These are phyloP conservation scores for Pitangus sulphuratus DNA, from an alignment of 2,797 vertebrate genomes.

Conservation along the genomic window DNA sequence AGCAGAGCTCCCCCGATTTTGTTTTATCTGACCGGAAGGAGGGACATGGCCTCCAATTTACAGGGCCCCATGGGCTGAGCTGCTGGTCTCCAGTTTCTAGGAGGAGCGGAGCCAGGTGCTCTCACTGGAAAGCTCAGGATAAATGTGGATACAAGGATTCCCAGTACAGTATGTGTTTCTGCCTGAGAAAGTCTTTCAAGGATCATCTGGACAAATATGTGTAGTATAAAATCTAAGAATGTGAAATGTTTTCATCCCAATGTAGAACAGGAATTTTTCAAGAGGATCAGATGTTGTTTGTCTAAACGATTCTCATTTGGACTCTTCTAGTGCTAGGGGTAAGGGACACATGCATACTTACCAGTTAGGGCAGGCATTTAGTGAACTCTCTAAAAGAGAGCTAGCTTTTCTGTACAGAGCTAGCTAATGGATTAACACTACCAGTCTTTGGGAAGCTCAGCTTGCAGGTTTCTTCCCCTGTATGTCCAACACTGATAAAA, in stretches of 20 bases:
- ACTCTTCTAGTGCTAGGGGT: neutral
- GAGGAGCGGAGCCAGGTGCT: neutral
- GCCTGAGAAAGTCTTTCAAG: neutral
- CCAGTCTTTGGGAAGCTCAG: neutral
- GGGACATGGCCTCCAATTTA: neutral
- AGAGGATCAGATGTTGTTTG: neutral
- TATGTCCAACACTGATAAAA: neutral
- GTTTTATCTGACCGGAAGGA: neutral
- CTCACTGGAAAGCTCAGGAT: neutral
- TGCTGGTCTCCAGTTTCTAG: neutral
- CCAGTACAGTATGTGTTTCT: neutral
- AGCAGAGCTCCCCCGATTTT: neutral
- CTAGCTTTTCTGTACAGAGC: neutral
- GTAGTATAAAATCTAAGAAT: neutral
- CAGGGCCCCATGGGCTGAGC: neutral
- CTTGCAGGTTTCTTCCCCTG: neutral
- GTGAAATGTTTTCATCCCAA: neutral
- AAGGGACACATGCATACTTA: no score
- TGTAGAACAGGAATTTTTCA: neutral
- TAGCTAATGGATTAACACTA: neutral
- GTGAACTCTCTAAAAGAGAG: neutral
- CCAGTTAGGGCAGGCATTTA: neutral
- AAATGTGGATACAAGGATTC: neutral
- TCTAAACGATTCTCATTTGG: neutral
- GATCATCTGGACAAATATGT: rapidly evolving